phyloP scores from a whole-genome alignment of 2,888 invertebrate species.

The Cheilosia variabilis region DNA sequence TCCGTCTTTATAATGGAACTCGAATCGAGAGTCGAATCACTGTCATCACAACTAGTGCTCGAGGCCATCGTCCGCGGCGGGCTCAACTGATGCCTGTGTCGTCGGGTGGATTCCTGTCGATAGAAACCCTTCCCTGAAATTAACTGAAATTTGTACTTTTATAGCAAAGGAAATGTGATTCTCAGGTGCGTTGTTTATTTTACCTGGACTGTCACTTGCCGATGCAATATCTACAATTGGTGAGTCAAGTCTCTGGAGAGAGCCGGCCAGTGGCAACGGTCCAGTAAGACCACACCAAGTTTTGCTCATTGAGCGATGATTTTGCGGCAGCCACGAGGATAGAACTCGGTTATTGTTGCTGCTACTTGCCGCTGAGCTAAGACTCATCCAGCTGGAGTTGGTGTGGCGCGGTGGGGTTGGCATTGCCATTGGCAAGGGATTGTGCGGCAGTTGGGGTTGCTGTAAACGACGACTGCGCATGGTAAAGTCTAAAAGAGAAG shows the following conservation, averaged over 20 bases:
- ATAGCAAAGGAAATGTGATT: not conserved
- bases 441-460: conserved; percentile 20
- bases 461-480: conserved; percentile 32
- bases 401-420: not conserved
- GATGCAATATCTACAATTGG: not conserved
- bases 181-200: not conserved
- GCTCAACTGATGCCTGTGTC: conserved; percentile 10
- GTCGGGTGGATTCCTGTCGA: not conserved
- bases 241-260: conserved; percentile 5
- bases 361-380: conserved; percentile 52
- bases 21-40: not conserved
- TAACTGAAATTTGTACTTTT: conserved; percentile 42
- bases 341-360: conserved; percentile 57
- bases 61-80: not conserved
- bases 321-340: conserved; percentile 65
- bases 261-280: conserved; percentile 19
- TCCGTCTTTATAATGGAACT: not conserved
- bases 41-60: conserved; percentile 24
- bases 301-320: conserved; percentile 66
- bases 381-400: conserved; percentile 58
- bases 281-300: conserved; percentile 62
- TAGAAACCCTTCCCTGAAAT: conserved; percentile 40
- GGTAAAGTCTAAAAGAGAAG: conserved; percentile 51
- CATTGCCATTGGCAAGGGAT: not conserved
- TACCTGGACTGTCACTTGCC: conserved; percentile 11